phyloP scores from a whole-genome alignment of 2,113 vertebrate genomes.

The Barnardius zonarius region DNA sequence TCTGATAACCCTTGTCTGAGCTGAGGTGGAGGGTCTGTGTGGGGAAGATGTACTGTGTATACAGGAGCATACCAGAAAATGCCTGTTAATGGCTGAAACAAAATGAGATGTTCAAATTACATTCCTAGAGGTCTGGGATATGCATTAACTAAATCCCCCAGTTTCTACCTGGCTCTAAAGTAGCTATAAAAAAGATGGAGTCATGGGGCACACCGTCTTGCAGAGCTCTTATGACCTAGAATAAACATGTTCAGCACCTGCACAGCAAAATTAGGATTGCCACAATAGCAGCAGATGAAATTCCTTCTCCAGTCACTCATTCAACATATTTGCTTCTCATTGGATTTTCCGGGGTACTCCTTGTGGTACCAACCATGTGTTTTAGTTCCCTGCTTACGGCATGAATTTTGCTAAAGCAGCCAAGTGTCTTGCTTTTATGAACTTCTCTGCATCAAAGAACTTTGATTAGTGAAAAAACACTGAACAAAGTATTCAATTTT shows the following conservation, averaged over 20 bases:
- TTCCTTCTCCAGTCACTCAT: background rate
- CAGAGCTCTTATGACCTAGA: background rate
- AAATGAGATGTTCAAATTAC: background rate
- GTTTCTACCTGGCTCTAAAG: background rate
- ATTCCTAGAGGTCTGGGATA: background rate
- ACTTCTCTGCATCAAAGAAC: background rate
- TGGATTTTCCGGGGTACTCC: background rate
- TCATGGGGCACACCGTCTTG: accelerated
- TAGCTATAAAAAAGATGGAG: background rate
- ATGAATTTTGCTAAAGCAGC: background rate
- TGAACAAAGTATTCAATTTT: background rate
- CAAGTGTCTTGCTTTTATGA: background rate
- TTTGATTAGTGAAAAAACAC: background rate
- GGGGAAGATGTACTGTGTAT: background rate
- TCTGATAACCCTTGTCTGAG: background rate
- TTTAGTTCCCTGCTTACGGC: background rate
- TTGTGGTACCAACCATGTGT: accelerated
- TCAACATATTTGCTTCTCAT: background rate
- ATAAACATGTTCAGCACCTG: background rate
- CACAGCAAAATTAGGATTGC: background rate
- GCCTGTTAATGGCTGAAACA: background rate
- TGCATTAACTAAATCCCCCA: background rate
- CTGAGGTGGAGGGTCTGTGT: accelerated
- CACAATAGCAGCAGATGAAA: background rate
- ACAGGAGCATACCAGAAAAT: background rate